Evolutionary conservation across 1,140 invertebrate species (phyloP), one percentile per base, ranked within the genome.

Genomic region (Notospermus geniculatus): DNA sequence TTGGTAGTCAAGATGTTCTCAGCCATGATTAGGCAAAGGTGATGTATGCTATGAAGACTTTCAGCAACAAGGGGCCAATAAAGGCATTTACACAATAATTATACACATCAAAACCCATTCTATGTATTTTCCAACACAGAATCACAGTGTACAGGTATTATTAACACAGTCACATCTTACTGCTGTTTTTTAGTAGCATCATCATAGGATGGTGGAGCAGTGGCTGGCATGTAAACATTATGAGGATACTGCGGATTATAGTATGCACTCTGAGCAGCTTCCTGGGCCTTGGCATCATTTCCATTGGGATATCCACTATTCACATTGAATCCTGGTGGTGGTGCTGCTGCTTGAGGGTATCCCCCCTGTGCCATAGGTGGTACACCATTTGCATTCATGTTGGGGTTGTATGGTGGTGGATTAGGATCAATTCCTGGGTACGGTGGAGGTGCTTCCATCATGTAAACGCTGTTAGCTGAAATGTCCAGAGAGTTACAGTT

Each of bases 401-500:
- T 23, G n/a, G 45, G 22, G 22, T 17, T 23, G 29, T 56, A 52
- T 23, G 57, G 50, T 0, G 67, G 56, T 54, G 66, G 27, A 63
- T 67, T 71, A 1, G 76, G 75, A 46, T 77, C 75, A 66, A 96
- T 89, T 46, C 93, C 94, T 50, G 93, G 93, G 83, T 97, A 97
- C 0, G 95, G 94, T 59, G 94, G 94, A n/a, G 95, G 94, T 73
- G 88, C 91, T 72, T 92, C 90, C 9, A 89, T 91, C 86, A 93
- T 91, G 73, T 88, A 98, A 2, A 98, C 93, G 46, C 87, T 88
- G 76, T 93, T 90, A 36, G 89, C 90, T 85, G 87, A 78, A 71
- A 66, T 41, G 39, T 28, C 30, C 57, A 39, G 32, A 27, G 2
- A 19, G 4, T 27, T n/a, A 50, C 4, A n/a, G n/a, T 50, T 5